Percentiles rank a stretch among this genome's conserved stretches.
Evolutionary conservation across 2,797 vertebrate genomes (phyloP).

Genomic region (Tokudaia tokunoshimensis): DNA sequence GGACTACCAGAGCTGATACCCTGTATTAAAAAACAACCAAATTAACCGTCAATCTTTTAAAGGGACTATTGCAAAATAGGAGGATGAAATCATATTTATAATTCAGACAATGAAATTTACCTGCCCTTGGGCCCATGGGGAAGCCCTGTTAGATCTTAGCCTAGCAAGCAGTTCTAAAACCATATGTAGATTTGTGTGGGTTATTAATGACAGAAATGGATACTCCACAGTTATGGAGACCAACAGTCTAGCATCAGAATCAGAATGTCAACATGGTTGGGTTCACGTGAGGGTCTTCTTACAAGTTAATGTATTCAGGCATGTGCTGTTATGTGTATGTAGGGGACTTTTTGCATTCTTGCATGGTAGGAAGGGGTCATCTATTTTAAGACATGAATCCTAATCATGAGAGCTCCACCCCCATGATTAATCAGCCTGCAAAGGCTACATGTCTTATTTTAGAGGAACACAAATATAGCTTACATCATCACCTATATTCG

Average conservation of each 20-base stretch:
- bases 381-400: not conserved
- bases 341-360: not conserved
- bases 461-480: not conserved
- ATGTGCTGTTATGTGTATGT: too few species aligned
- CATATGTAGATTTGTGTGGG: not conserved
- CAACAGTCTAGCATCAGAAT: not conserved
- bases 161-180: not conserved
- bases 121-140: not conserved
- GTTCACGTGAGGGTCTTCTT: not conserved
- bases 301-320: not conserved
- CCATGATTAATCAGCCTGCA: not conserved
- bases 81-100: conserved; percentile 22
- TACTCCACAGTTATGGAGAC: not conserved
- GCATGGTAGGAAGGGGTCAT: not conserved
- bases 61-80: not conserved
- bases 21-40: not conserved
- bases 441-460: not conserved
- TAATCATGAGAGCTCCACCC: not conserved
- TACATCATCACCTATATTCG: not conserved
- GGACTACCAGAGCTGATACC: not conserved
- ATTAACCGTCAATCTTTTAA: not conserved
- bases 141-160: not conserved
- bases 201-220: not conserved
- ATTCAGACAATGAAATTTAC: not conserved
- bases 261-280: not conserved